Evolutionary conservation across 2,797 vertebrate genomes (phyloP).

Genomic region (Phoebastria nigripes): DNA sequence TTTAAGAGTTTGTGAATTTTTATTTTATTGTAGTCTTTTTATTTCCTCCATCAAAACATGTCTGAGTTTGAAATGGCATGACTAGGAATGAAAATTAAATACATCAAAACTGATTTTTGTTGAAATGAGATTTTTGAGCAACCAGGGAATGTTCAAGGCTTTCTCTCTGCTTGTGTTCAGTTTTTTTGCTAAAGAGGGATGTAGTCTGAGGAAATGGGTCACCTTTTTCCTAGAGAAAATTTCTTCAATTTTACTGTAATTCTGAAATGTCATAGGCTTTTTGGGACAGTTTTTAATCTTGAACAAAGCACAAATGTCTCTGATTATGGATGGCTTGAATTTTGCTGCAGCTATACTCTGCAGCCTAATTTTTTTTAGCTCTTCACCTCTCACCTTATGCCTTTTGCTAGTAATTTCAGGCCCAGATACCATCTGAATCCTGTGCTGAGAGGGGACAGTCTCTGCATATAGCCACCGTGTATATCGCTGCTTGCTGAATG

Average conservation of each 20-base stretch:
- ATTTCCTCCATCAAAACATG: slow-evolving; percentile 61
- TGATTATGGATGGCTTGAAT: slow-evolving; percentile 9
- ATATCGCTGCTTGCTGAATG: neutral
- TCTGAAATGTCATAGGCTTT: slow-evolving; percentile 32
- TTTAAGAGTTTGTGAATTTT: slow-evolving; percentile 41
- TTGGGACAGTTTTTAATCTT: neutral
- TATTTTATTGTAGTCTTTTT: slow-evolving; percentile 52
- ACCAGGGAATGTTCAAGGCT: slow-evolving; percentile 51
- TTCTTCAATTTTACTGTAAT: slow-evolving; percentile 40
- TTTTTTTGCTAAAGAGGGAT: slow-evolving; percentile 26
- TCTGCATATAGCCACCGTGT: neutral
- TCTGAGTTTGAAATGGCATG: slow-evolving; percentile 58
- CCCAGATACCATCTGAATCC: neutral
- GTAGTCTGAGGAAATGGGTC: slow-evolving; percentile 60
- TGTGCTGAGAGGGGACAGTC: neutral
- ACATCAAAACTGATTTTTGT: slow-evolving; percentile 57
- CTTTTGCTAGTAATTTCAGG: neutral
- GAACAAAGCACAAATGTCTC: neutral
- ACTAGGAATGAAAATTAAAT: slow-evolving; percentile 66
- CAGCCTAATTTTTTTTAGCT: neutral
- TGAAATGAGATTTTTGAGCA: slow-evolving; percentile 49
- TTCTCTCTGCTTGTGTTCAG: slow-evolving; percentile 9
- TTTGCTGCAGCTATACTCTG: neutral
- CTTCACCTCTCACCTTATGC: neutral
- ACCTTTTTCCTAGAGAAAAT: slow-evolving; percentile 61